phyloP scores from a whole-genome alignment of 2,797 vertebrate genomes.

The Linurgus olivaceus region DNA sequence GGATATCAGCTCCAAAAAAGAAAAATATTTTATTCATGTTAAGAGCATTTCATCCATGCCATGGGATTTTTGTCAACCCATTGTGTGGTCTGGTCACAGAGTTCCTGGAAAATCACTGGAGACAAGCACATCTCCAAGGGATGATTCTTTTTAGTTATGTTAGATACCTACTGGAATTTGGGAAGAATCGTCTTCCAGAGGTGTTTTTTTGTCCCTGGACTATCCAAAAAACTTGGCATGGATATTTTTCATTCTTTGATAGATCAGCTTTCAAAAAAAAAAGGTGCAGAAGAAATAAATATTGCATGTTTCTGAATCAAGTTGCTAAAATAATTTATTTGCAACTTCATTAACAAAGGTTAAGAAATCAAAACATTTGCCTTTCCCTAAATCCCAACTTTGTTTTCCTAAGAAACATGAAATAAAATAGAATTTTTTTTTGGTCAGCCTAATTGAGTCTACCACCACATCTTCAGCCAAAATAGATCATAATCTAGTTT shows the following conservation, averaged over 20 bases:
- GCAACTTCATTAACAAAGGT: neutral
- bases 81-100: neutral
- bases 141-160: neutral
- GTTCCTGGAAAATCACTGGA: neutral
- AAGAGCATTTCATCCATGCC: neutral
- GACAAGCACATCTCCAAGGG: neutral
- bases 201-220: neutral
- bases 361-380: neutral
- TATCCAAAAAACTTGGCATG: neutral
- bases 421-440: neutral
- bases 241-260: neutral
- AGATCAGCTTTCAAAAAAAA: neutral
- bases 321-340: neutral
- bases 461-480: neutral
- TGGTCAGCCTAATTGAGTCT: neutral
- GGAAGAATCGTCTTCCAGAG: neutral
- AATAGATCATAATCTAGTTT: neutral
- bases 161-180: neutral
- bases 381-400: neutral
- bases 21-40: fast-evolving
- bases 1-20: neutral
- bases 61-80: fast-evolving
- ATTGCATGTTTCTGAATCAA: neutral
- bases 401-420: neutral
- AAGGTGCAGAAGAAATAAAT: neutral